Percentiles rank a stretch among this genome's conserved stretches.
Conservation (phyloP, 2,113 vertebrate species). For the Nansenia antarctica region DNA sequence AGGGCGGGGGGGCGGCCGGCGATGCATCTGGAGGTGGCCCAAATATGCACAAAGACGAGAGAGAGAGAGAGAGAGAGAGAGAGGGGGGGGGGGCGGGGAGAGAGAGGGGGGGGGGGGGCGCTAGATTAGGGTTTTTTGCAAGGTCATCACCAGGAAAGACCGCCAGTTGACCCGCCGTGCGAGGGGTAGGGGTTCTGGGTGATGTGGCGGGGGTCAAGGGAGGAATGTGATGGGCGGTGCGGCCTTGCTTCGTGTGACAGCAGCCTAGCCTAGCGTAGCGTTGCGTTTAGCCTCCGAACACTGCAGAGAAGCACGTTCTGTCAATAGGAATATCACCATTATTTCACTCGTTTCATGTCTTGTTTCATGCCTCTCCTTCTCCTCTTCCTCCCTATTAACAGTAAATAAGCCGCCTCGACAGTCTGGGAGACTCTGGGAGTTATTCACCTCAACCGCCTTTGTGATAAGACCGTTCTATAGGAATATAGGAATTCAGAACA, state of each 20-base stretch:
- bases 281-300: constrained; percentile 5
- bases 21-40: not conserved
- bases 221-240: constrained; percentile 5
- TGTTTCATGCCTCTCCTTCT: constrained; percentile 1
- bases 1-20: not conserved
- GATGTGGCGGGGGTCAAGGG: not conserved
- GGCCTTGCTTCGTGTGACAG: constrained; percentile 19
- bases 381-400: not conserved
- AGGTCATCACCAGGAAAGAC: constrained; percentile 35
- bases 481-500: too few relatives aligned
- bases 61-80: too few relatives aligned
- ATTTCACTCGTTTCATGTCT: not conserved
- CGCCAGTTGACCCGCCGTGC: constrained; percentile 33
- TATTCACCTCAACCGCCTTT: too few relatives aligned
- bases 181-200: too few relatives aligned
- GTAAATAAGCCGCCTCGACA: too few relatives aligned
- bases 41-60: not conserved
- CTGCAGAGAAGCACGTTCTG: constrained; percentile 9
- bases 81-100: too few relatives aligned
- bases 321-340: constrained; percentile 5
- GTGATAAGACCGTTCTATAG: too few relatives aligned
- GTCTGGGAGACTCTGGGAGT: too few relatives aligned
- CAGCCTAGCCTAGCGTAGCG: not conserved
- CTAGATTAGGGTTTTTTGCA: not conserved
- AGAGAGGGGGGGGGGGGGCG: too few relatives aligned